A percentile compares a stretch with the other conserved stretches of the same genome.
Evolutionary conservation across 2,113 vertebrate genomes (phyloP).

Genomic region (Bungarus multicinctus): DNA sequence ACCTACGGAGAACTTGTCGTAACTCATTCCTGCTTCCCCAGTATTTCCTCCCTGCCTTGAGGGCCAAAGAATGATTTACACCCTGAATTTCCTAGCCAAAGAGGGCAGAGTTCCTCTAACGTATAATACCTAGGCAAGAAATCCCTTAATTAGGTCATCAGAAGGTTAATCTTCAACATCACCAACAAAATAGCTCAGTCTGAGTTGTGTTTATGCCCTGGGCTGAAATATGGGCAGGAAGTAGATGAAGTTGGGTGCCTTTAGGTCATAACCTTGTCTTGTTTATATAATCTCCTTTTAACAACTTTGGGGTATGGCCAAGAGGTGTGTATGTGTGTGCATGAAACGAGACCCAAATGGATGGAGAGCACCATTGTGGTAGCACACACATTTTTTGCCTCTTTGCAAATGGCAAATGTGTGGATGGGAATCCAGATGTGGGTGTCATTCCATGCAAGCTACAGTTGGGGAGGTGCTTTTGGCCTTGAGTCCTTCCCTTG

Average conservation of each 20-base stretch:
- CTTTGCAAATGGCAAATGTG: fast-evolving
- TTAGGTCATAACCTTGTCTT: neutral
- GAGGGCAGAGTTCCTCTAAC: neutral
- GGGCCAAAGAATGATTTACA: neutral
- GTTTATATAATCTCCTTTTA: neutral
- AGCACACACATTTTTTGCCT: neutral
- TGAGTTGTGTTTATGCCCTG: neutral
- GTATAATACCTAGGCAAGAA: neutral
- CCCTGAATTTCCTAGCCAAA: neutral
- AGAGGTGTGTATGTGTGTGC: neutral
- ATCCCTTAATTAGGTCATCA: neutral
- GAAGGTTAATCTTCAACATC: neutral
- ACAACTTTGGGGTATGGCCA: neutral
- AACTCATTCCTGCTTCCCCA: neutral
- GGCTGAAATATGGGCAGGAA: neutral
- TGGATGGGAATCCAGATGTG: neutral
- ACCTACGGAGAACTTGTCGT: neutral
- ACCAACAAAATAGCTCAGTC: neutral
- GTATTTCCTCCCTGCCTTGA: neutral
- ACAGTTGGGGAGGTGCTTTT: neutral
- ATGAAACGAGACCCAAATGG: neutral
- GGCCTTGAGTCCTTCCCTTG: neutral
- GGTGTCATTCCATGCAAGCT: neutral
- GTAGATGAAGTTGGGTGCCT: fast-evolving
- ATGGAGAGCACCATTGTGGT: neutral